A percentile compares a stretch with the other conserved stretches of the same genome.
These are phyloP conservation scores for Lasioglossum lativentre DNA, from an alignment of 2,888 invertebrate genomes.

Conservation along the genomic window DNA sequence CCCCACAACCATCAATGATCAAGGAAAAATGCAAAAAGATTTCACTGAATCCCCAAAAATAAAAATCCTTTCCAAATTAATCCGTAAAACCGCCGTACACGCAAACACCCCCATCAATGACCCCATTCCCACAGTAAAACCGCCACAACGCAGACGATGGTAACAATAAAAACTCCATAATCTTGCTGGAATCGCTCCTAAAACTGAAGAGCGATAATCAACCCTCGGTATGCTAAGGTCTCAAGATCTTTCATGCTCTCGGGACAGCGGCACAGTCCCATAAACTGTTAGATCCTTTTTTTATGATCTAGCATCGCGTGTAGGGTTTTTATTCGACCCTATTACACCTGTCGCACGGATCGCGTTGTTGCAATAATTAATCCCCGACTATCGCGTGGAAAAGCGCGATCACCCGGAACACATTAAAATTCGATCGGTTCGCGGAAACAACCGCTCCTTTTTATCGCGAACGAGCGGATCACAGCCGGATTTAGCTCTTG, in stretches of 20 bases:
- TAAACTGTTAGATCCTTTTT: not conserved
- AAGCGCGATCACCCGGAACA: not conserved
- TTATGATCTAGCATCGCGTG: not conserved
- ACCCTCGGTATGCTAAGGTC: not conserved
- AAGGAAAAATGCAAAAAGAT: too few relatives aligned
- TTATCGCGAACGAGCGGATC: slow-evolving; percentile 4
- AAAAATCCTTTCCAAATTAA: too few relatives aligned
- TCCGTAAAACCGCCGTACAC: too few relatives aligned
- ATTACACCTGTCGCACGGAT: not conserved
- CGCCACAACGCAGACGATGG: not conserved
- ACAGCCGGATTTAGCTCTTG: not conserved
- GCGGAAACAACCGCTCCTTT: slow-evolving; percentile 1
- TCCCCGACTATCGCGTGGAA: not conserved
- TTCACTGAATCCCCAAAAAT: too few relatives aligned
- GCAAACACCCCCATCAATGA: too few relatives aligned
- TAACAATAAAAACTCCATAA: not conserved
- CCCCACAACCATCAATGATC: too few relatives aligned
- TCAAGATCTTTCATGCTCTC: not conserved
- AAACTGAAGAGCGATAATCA: not conserved
- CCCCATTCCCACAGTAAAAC: too few relatives aligned
- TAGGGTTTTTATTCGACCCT: not conserved
- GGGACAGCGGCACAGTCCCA: not conserved
- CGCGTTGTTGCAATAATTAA: not conserved
- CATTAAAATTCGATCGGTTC: not conserved
- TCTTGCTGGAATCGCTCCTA: not conserved